Evolutionary conservation across 2,888 invertebrate species (phyloP).

Genomic region (Apantesis nais): DNA sequence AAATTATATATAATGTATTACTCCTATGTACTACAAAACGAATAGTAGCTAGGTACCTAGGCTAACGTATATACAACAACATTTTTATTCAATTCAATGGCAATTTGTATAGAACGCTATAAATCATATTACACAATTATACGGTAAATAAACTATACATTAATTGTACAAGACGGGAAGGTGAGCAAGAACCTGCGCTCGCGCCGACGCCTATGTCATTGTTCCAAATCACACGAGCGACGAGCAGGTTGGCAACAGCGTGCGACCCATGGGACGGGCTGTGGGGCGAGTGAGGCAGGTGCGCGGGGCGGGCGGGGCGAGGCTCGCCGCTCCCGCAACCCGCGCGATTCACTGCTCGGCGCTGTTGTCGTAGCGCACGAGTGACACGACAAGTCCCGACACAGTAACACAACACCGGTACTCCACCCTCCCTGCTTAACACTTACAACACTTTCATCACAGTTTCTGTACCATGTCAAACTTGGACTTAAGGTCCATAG

Average conservation of each 20-base stretch:
- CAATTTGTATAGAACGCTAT: conserved; percentile 64
- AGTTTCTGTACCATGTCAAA: conserved; percentile 97
- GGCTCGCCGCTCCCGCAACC: conserved; percentile 32
- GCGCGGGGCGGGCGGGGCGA: conserved; percentile 28
- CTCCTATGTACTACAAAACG: conserved; percentile 54
- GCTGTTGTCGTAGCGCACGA: conserved; percentile 13
- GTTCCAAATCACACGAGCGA: conserved; percentile 45
- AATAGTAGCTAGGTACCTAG: conserved; percentile 55
- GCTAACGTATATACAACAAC: conserved; percentile 61
- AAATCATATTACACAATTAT: conserved; percentile 55
- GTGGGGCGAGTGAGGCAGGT: conserved; percentile 5
- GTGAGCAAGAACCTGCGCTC: conserved; percentile 33
- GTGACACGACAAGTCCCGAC: conserved; percentile 38
- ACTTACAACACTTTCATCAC: conserved; percentile 73
- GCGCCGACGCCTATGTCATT: conserved; percentile 49
- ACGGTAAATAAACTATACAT: conserved; percentile 52
- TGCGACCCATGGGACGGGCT: conserved; percentile 27
- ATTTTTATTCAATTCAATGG: conserved; percentile 66
- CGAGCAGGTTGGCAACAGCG: conserved; percentile 46
- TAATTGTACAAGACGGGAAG: conserved; percentile 48
- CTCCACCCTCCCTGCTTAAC: conserved; percentile 22
- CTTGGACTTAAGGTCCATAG: conserved; percentile 96
- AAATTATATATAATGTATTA: conserved; percentile 61
- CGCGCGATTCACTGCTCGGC: conserved; percentile 13
- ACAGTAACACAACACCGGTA: conserved; percentile 34